phyloP scores from a whole-genome alignment of 2,797 vertebrate genomes.

The Danio albolineatus region DNA sequence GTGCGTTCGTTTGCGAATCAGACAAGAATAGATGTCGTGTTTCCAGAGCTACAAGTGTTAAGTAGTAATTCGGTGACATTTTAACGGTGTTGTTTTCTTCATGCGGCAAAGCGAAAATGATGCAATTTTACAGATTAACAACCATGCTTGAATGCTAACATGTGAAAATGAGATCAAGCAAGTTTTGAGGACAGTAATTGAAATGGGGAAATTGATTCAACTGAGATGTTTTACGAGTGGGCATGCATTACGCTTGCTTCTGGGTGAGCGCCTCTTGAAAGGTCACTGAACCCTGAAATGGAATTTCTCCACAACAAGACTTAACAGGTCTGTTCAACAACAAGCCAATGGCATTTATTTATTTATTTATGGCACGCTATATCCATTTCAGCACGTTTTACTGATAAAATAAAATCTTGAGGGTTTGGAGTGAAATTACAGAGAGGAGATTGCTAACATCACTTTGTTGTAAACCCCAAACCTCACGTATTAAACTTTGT shows the following conservation, averaged over 20 bases:
- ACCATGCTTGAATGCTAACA: background rate
- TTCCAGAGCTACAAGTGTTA: slow-evolving; percentile 3
- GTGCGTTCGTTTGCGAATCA: background rate
- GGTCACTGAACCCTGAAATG: slow-evolving; percentile 79
- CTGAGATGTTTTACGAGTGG: slow-evolving; percentile 69
- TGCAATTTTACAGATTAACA: slow-evolving; percentile 25
- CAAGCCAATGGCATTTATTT: slow-evolving; percentile 52
- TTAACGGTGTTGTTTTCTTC: slow-evolving; percentile 8
- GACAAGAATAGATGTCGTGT: background rate
- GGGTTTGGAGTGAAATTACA: background rate
- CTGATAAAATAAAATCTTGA: background rate
- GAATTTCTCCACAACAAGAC: slow-evolving; percentile 75
- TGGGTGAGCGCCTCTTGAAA: slow-evolving; percentile 67
- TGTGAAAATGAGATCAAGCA: slow-evolving; percentile 5
- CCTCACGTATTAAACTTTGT: background rate
- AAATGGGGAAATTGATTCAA: slow-evolving; percentile 76
- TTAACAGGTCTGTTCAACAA: slow-evolving; percentile 68
- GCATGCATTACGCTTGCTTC: slow-evolving; percentile 71
- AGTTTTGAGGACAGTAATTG: slow-evolving; percentile 67
- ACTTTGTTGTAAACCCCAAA: background rate
- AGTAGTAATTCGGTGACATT: slow-evolving; percentile 1
- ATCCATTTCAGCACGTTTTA: background rate
- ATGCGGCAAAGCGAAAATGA: background rate
- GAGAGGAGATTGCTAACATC: background rate
- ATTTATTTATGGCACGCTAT: background rate